Evolutionary conservation across 2,113 vertebrate genomes (phyloP).

Genomic region (Dinomys branickii): DNA sequence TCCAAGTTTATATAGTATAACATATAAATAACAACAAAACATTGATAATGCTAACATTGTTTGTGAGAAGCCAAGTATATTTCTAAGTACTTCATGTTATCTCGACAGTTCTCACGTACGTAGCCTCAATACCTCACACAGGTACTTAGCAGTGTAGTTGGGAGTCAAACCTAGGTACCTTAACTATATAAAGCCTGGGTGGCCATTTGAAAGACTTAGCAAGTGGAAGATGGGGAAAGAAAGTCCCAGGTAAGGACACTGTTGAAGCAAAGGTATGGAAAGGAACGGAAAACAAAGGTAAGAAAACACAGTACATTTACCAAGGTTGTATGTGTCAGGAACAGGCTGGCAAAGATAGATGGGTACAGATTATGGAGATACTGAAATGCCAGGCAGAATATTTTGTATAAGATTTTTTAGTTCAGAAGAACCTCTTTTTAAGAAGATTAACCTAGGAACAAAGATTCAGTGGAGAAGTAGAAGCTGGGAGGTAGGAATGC

Average conservation of each 20-base stretch:
- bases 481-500: neutral
- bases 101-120: neutral
- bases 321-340: slow-evolving; percentile 17
- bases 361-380: neutral
- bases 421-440: slow-evolving; percentile 28
- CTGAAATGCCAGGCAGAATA: neutral
- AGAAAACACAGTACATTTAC: neutral
- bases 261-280: neutral
- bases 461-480: neutral
- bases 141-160: neutral
- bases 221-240: neutral
- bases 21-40: neutral
- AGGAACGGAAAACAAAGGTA: neutral
- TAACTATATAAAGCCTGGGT: neutral
- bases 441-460: neutral
- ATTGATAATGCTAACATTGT: neutral
- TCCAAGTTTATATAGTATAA: neutral
- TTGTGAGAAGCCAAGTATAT: neutral
- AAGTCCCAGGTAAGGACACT: neutral
- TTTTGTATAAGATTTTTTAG: slow-evolving; percentile 17
- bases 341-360: neutral
- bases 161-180: neutral
- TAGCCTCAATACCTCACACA: neutral
- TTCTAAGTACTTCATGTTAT: neutral
- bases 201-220: neutral